These are phyloP conservation scores for Zeugodacus cucurbitae DNA, from an alignment of 1,140 invertebrate species.

Conservation along the genomic window DNA sequence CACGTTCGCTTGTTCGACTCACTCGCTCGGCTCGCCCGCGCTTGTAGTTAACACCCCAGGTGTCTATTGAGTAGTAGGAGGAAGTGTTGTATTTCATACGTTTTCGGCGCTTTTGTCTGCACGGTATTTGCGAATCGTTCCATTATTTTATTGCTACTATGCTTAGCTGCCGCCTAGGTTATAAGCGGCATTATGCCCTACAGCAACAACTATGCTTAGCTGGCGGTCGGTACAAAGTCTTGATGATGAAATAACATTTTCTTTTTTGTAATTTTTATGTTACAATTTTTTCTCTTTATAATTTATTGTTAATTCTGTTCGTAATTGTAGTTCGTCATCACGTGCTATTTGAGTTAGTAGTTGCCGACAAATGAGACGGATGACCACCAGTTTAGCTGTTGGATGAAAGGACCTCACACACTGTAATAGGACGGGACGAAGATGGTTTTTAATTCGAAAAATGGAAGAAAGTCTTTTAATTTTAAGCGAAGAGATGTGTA, in stretches of 20 bases:
- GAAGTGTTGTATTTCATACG: conserved; percentile 42
- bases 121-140: neutral
- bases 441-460: neutral
- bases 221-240: neutral
- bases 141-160: conserved; percentile 11
- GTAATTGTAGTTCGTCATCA: neutral
- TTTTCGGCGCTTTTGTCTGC: conserved; percentile 7
- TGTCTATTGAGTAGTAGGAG: conserved; percentile 36
- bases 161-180: neutral
- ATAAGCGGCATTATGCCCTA: neutral
- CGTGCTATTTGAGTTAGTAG: conserved; percentile 1
- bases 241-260: neutral
- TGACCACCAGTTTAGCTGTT: neutral
- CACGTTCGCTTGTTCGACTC: conserved; percentile 29
- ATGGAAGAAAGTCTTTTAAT: too few species aligned
- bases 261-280: neutral
- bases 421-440: neutral
- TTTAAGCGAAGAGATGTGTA: too few species aligned
- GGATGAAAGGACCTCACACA: neutral
- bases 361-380: conserved; percentile 51
- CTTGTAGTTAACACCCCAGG: neutral
- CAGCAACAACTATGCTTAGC: too few species aligned
- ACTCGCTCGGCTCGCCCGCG: neutral
- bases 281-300: neutral
- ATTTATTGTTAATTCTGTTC: neutral